These are phyloP conservation scores for Menidia beryllina DNA, from an alignment of 2,113 vertebrate species.

Conservation along the genomic window DNA sequence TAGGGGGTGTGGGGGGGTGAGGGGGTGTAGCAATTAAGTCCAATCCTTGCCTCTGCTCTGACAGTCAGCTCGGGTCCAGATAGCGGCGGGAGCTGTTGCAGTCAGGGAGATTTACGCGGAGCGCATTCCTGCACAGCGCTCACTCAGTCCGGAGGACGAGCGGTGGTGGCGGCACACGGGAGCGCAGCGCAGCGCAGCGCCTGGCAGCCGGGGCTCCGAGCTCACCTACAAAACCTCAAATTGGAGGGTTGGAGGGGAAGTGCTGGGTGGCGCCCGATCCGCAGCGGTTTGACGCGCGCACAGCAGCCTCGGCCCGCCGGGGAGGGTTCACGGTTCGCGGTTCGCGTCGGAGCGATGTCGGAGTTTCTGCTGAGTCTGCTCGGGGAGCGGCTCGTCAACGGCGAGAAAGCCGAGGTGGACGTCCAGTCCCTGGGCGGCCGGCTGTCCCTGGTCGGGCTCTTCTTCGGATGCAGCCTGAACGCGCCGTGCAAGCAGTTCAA, in stretches of 20 bases:
- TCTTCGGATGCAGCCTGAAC: slow-evolving; percentile 93
- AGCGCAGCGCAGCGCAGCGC: slow-evolving; percentile 62
- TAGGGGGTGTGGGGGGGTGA: too few relatives aligned
- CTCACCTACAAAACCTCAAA: slow-evolving; percentile 38
- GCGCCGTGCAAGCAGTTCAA: slow-evolving; percentile 93
- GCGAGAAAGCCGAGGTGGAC: slow-evolving; percentile 90
- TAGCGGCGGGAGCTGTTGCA: slow-evolving; percentile 47
- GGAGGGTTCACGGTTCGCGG: slow-evolving; percentile 44
- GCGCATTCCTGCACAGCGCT: slow-evolving; percentile 83
- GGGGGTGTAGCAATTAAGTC: too few relatives aligned
- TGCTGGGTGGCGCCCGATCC: slow-evolving; percentile 45
- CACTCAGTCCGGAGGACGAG: slow-evolving; percentile 64
- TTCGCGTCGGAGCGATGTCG: slow-evolving; percentile 88
- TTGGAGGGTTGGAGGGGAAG: slow-evolving; percentile 63
- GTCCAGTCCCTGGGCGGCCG: slow-evolving; percentile 87
- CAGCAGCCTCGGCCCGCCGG: slow-evolving; percentile 45
- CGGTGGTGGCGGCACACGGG: slow-evolving; percentile 50
- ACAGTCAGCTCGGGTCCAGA: too few relatives aligned
- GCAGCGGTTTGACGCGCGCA: slow-evolving; percentile 49
- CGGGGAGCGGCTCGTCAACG: slow-evolving; percentile 90
- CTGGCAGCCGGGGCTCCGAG: slow-evolving; percentile 55
- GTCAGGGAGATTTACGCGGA: slow-evolving; percentile 68
- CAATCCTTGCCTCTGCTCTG: too few relatives aligned
- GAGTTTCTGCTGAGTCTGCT: slow-evolving; percentile 90
- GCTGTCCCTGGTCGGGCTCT: slow-evolving; percentile 89